Base-by-base conservation (phyloP, 2,888 invertebrate genomes). In the Metacarcinus magister region DNA sequence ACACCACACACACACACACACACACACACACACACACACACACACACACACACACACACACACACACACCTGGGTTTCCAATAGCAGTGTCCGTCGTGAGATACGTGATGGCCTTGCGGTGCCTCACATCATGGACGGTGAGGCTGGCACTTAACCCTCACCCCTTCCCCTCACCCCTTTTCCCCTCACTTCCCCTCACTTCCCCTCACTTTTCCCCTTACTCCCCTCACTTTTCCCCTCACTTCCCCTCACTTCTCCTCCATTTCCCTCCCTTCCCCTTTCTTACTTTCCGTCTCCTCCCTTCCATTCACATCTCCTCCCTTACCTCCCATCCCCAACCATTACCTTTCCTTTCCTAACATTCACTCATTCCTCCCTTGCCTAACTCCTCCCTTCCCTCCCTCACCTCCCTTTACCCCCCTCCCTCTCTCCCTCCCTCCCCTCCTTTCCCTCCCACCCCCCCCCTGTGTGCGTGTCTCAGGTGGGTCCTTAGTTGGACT, bases 71-170 rank as follows among this genome's bases (percentile, higher is more conserved):
- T 82, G 32, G 82, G 13, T 82, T 28, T 8, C 82, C 32, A 82
- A 82, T 82, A 82, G 13, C 32, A 32, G 82, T 82, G 82, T 82
- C 82, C 82, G 32, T 82, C 82, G 82, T 82, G 82, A 82, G 82
- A 32, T 32, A 82, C 82, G 82, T 82, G 82, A 32, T 32, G 82
- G 82, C 82, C 82, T 82, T 82, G 82, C 82, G 82, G 82, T 32
- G 28, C 32, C 32, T 82, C 82, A 82, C 82, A 82, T 82, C 82
- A 82, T 82, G 82, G 32, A 32, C 82, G 32, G 32, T 13, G 32
- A 82, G 32, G 32, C 82, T 82, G 82, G 82, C 82, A 82, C 82
- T 82, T 82, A 82, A 82, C 82, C 82, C 82, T 82, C 82, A 82
- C 32, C 82, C 32, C 82, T 28, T 32, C 28, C 82, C 32, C 82